Base-by-base conservation (phyloP, 2,113 vertebrate species). In the Ellobius talpinus region DNA sequence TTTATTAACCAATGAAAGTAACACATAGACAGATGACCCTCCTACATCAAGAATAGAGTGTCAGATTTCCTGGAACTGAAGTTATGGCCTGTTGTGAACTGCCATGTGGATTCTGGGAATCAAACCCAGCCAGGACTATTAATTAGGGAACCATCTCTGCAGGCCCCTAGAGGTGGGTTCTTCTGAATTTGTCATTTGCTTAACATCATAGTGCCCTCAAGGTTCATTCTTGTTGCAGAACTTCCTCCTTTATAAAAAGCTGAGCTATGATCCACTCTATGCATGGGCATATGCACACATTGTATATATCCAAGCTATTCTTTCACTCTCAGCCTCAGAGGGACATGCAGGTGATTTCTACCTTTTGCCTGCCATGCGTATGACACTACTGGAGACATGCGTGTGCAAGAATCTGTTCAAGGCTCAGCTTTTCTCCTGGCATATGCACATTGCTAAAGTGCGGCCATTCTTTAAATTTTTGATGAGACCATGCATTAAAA, bases 381-480 rank as follows among this genome's bases (percentile, higher is more conserved):
- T 68, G 61, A 68, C 47, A 19, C 42, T 78, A 26, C n/a, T 36
- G 4, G n/a, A 31, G 84, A 66, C 1, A 13, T 50, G 21, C 23
- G 6, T 68, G 8, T 61, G 13, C 29, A 58, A 65, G 4, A 29
- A 70, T 96, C 36, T 85, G 19, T 61, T 76, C 1, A 19, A 92
- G 19, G 23, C n/a, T 19, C 66, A 39, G 33, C 33, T 33, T 63
- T 87, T 82, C 42, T 70, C 92, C 74, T 36, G 36, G 7, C 70
- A 3, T 23, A 7, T 82, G 3, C 24, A 19, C 84, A 73, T 82
- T 87, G 31, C 36, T 81, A 36, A n/a, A 66, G 39, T 77, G 31
- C 31, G 23, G 9, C 78, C 65, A 95, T n/a, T 93, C 55, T 78
- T 81, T 70, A 91, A 36, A 36, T 61, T 79, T 90, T 89, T 85